Percentiles rank a stretch among this genome's conserved stretches.
phyloP scores from a whole-genome alignment of 2,113 vertebrate species.

The Xenopus borealis region DNA sequence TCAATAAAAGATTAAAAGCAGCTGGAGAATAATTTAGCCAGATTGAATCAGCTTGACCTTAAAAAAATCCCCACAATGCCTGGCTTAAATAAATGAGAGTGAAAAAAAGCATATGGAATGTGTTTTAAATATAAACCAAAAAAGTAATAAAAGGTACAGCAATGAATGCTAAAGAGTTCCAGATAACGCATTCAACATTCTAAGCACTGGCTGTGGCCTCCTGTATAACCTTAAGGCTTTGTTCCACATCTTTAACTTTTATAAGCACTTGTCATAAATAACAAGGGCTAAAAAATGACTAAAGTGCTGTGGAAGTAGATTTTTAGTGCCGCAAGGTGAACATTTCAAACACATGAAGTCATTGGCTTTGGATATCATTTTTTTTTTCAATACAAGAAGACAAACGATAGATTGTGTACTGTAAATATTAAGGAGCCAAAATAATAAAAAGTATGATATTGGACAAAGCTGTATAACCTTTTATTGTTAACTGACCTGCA shows the following conservation, averaged over 20 bases:
- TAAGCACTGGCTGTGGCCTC: slow-evolving; percentile 6
- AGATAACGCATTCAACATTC: slow-evolving; percentile 17
- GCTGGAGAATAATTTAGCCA: slow-evolving; percentile 24
- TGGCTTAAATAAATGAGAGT: slow-evolving; percentile 12
- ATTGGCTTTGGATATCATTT: slow-evolving; percentile 10
- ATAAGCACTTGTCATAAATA: slow-evolving; percentile 53
- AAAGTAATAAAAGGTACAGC: slow-evolving; percentile 20
- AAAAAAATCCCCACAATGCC: background rate
- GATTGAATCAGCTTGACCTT: slow-evolving; percentile 18
- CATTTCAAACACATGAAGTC: slow-evolving; percentile 28
- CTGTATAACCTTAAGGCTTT: slow-evolving; percentile 32
- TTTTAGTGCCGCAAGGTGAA: slow-evolving; percentile 33
- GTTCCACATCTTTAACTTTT: slow-evolving; percentile 53
- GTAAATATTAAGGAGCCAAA: slow-evolving; percentile 22
- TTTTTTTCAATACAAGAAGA: slow-evolving; percentile 14
- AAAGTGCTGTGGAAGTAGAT: slow-evolving; percentile 32
- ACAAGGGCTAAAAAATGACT: slow-evolving; percentile 32
- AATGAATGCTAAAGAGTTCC: slow-evolving; percentile 25
- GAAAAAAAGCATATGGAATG: slow-evolving; percentile 20
- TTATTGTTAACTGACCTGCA: no score
- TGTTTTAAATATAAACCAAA: slow-evolving; percentile 29
- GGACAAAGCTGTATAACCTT: background rate
- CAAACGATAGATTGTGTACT: slow-evolving; percentile 22
- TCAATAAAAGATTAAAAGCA: slow-evolving; percentile 16
- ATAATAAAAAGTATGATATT: slow-evolving; percentile 9